Evolutionary conservation across 2,888 invertebrate genomes (phyloP).

Genomic region (Drosophila phalerata): DNA sequence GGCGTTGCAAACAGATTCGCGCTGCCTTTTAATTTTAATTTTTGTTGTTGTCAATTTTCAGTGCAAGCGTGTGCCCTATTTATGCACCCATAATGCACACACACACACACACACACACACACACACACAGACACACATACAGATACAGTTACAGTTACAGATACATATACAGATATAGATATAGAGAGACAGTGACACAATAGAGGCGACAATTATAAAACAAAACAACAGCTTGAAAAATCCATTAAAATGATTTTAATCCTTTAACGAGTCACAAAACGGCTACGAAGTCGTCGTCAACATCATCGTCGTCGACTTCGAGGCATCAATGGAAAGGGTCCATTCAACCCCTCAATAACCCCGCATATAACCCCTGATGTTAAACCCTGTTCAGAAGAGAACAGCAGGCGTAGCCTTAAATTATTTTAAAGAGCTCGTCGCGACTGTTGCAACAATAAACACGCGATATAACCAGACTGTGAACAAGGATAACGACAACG

Average conservation of each 20-base stretch:
- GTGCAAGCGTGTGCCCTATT: constrained; percentile 69
- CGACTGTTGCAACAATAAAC: constrained; percentile 80
- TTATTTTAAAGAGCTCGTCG: constrained; percentile 76
- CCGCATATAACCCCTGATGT: not conserved
- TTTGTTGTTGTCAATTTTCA: constrained; percentile 33
- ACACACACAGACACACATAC: constrained; percentile 31
- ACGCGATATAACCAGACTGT: constrained; percentile 80
- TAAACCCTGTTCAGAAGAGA: not conserved
- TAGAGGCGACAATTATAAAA: constrained; percentile 75
- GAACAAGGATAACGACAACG: constrained; percentile 77
- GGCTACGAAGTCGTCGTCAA: constrained; percentile 35
- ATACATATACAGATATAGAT: constrained; percentile 17
- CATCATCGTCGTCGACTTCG: constrained; percentile 29
- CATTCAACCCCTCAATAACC: constrained; percentile 34
- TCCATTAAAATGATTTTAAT: constrained; percentile 84
- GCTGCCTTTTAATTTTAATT: constrained; percentile 23
- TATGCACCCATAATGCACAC: constrained; percentile 55
- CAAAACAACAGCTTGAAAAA: constrained; percentile 83
- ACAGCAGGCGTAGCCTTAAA: constrained; percentile 71
- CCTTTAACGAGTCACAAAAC: constrained; percentile 83
- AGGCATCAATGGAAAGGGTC: constrained; percentile 37
- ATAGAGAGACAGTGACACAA: constrained; percentile 44
- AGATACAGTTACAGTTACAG: too few species aligned
- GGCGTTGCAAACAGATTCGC: constrained; percentile 48
- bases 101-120: constrained; percentile 29